Base-by-base conservation (phyloP, 2,888 invertebrate species). In the Metacarcinus magister region DNA sequence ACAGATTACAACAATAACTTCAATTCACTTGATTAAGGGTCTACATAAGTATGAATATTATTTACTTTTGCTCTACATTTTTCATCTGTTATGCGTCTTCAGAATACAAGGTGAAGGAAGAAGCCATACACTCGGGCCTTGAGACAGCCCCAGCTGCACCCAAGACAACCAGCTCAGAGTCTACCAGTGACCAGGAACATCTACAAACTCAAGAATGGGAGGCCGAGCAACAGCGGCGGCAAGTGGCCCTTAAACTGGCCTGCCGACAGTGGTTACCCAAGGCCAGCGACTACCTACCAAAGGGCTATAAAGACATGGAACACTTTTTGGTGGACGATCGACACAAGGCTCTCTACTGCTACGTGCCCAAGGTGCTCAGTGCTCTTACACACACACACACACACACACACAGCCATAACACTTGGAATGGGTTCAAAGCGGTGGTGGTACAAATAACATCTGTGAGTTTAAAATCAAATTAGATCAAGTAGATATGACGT, bases 331-430 rank as follows among this genome's bases (percentile, higher is more conserved):
- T 99, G 43, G 99, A 99, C 97, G 98, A 98, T 97, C 98, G 98
- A 96, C 99, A 99, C 97, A 98, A 98, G 97, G 98, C 99, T 28
- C 98, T 99, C 19, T 99, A 99, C 97, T 99, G 99, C 97, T 99
- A 99, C 97, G 99, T 99, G 97, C 99, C 99, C 96, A 99, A 99
- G 98, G 99, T 39, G 19, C 8, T 75, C 23, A 16, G 23, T 16
- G 4, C 67, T 32, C 48, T n/a, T n/a, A 91, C 91, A 39, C 39
- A 39, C 39, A 39, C 39, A 39, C 39, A 39, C 39, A 39, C 39
- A 39, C 39, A 39, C 39, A 39, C 39, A 39, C 39, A 93, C 19
- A 93, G 28, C 39, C 39, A 39, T 39, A 39, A 39, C 54, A 54
- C 54, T 90, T 90, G 90, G 54, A 54, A 54, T 54, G 54, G 2